Evolutionary conservation across 2,797 vertebrate genomes (phyloP), one percentile per base, ranked within the genome.

Genomic region (Aplochiton taeniatus): DNA sequence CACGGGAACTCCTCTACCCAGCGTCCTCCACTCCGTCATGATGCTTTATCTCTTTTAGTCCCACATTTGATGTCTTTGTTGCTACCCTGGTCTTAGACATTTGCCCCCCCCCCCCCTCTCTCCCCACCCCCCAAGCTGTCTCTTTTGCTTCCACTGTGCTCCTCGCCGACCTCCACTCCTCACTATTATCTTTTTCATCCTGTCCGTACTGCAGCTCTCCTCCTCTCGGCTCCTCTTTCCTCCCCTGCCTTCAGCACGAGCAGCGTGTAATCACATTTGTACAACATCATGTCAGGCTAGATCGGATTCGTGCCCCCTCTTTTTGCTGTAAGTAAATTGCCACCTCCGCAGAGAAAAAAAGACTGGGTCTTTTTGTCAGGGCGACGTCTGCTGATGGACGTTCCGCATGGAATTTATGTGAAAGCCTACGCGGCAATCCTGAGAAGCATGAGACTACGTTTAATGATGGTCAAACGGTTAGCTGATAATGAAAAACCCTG

Each of bases 181-280:
- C 63, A 61, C 68, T 63, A 80, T 75, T 76, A 66, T 79, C 75
- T 17, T 57, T 43, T 18, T 17, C 14, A 11, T 56, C 63, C 11
- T 47, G 4, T 56, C 9, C 17, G 19, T 52, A 44, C 51, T 44
- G 43, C 58, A 6, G 11, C 17, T 45, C 42, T 18, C 50, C 45
- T 43, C 41, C 18, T 16, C 75, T 63, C 76, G 58, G 73, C 80
- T 71, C 65, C 58, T 55, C 61, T 71, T 54, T 63, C 66, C 65
- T 63, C 70, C 53, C 44, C 70, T 72, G 63, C 81, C 73, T 79
- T 61, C 78, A 69, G 75, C 77, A 72, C 65, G 68, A 80, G 73
- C 74, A 59, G 79, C 77, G 48, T 85, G 81, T 89, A 86, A 89
- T 90, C 88, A 83, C 78, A 74, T 90, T 89, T 88, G 80, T 85